Conservation (phyloP, 1,140 invertebrate genomes). For the Globodera rostochiensis region DNA sequence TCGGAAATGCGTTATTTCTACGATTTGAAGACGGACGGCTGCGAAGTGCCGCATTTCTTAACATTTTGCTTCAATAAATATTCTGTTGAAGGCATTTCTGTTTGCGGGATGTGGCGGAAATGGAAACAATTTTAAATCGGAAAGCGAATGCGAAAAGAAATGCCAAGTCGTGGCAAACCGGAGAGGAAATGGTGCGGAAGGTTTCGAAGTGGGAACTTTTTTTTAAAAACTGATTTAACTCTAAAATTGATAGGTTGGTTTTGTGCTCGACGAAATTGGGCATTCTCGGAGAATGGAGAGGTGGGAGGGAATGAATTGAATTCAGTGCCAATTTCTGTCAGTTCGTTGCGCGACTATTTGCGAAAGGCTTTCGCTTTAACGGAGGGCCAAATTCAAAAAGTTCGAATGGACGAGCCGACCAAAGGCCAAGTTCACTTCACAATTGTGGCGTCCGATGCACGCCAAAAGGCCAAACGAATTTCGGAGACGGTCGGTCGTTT, state of each 20-base stretch:
- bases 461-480: slow-evolving; percentile 47
- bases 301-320: not conserved
- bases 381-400: slow-evolving; percentile 41
- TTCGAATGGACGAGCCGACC: slow-evolving; percentile 41
- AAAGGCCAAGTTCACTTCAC: slow-evolving; percentile 56
- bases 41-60: slow-evolving; percentile 11
- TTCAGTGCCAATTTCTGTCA: not conserved
- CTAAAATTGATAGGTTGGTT: not conserved
- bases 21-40: slow-evolving; percentile 15
- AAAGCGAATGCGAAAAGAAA: slow-evolving; percentile 19
- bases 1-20: slow-evolving; percentile 18
- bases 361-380: slow-evolving; percentile 38
- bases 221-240: not conserved
- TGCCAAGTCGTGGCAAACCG: not conserved
- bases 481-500: slow-evolving; percentile 46
- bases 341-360: slow-evolving; percentile 34
- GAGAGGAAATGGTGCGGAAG: not conserved
- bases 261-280: not conserved
- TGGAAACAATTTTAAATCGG: slow-evolving; percentile 22
- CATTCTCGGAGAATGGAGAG: not conserved
- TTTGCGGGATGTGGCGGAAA: slow-evolving; percentile 26
- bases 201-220: not conserved
- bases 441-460: slow-evolving; percentile 46
- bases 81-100: slow-evolving; percentile 15
- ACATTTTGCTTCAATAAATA: not conserved